Conservation (phyloP, 2,797 vertebrate species). For the Pantherophis vulpinus region DNA sequence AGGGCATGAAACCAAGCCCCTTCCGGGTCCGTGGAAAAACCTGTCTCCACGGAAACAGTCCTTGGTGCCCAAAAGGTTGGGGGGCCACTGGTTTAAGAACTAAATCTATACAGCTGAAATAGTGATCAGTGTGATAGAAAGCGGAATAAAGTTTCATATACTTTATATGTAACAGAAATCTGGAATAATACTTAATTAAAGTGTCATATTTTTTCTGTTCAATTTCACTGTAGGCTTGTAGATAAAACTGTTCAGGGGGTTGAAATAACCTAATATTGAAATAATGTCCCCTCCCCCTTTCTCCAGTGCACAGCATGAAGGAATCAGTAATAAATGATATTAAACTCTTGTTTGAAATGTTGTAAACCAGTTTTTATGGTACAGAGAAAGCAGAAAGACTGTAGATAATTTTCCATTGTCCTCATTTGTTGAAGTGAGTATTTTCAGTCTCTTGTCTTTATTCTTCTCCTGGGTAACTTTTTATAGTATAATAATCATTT, state of each 20-base stretch:
- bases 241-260: constrained; percentile 52
- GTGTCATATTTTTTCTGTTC: constrained; percentile 4
- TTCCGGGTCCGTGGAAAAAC: background rate
- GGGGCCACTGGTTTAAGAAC: background rate
- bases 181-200: constrained; percentile 26
- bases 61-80: background rate
- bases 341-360: constrained; percentile 36
- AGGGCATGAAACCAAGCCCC: background rate
- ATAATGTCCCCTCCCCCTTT: constrained; percentile 14
- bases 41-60: background rate
- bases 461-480: constrained; percentile 55
- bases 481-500: constrained; percentile 45
- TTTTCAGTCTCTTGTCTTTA: constrained; percentile 33
- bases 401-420: constrained; percentile 27
- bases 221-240: constrained; percentile 37
- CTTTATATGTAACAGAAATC: constrained; percentile 32
- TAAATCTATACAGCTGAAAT: background rate
- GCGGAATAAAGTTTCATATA: background rate
- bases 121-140: background rate
- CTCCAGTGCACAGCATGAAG: constrained; percentile 18
- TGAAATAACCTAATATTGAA: constrained; percentile 48
- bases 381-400: background rate
- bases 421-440: constrained; percentile 11
- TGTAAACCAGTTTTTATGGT: constrained; percentile 34
- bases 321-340: constrained; percentile 47